Conservation (phyloP, 2,888 invertebrate species). For the Neuroscelio doddi region DNA sequence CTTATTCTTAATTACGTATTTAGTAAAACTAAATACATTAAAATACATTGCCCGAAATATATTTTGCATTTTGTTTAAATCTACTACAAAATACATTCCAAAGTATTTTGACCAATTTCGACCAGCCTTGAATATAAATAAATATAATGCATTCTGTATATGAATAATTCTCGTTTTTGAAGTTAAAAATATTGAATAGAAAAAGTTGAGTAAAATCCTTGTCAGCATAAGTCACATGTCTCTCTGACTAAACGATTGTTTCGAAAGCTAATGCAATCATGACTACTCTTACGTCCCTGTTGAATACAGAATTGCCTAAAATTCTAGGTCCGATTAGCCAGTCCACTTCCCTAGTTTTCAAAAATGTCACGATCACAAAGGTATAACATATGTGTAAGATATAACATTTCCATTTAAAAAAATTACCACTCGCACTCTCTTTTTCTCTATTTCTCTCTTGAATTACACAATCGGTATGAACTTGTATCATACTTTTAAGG, state of each 20-base stretch:
- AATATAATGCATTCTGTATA: conserved; percentile 15
- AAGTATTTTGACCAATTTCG: no score
- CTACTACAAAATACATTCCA: no score
- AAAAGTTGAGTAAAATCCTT: conserved; percentile 30
- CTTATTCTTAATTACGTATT: no score
- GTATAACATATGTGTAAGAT: background rate
- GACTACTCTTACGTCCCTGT: conserved; percentile 28
- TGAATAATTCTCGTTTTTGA: conserved; percentile 13
- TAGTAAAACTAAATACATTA: no score
- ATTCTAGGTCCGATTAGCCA: conserved; percentile 20
- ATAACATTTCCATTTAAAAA: conserved; percentile 3
- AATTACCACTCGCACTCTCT: conserved; percentile 2
- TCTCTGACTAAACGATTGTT: conserved; percentile 12
- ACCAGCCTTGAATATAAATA: no score
- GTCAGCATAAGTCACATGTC: conserved; percentile 26
- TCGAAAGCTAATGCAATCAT: conserved; percentile 26
- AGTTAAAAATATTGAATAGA: conserved; percentile 25
- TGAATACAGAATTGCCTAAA: conserved; percentile 23
- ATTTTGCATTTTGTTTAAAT: no score
- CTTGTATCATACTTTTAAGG: conserved; percentile 5
- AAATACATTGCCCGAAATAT: no score
- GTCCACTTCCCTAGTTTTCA: conserved; percentile 13
- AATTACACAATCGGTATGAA: conserved; percentile 8
- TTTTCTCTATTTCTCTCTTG: background rate
- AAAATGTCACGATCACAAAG: conserved; percentile 1